Evolutionary conservation across 2,113 vertebrate species (phyloP).

Genomic region (Theropithecus gelada): DNA sequence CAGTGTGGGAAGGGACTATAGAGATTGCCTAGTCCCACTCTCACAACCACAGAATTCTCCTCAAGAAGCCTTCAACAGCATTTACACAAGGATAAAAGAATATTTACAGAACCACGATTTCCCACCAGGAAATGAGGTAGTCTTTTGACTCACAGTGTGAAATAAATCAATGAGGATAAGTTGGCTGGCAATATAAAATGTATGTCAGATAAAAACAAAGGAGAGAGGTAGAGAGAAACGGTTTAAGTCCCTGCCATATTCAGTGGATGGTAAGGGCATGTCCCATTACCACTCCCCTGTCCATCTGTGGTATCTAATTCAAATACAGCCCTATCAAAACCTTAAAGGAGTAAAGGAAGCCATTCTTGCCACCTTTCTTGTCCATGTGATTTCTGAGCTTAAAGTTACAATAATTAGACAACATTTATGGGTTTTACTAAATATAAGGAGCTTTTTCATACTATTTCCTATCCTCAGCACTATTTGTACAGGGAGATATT

Average conservation of each 20-base stretch:
- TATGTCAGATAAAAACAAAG: slow-evolving; percentile 18
- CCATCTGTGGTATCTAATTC: background rate
- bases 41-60: background rate
- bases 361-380: background rate
- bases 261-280: background rate
- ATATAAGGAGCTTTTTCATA: background rate
- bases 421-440: background rate
- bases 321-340: slow-evolving; percentile 6
- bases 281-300: background rate
- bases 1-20: background rate
- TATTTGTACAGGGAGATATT: background rate
- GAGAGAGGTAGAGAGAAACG: background rate
- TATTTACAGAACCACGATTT: slow-evolving; percentile 43
- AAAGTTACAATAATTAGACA: background rate
- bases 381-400: background rate
- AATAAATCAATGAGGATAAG: slow-evolving; percentile 52
- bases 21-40: background rate
- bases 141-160: slow-evolving; percentile 41
- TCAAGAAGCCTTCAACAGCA: slow-evolving; percentile 9
- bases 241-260: background rate
- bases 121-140: slow-evolving; percentile 54
- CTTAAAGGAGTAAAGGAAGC: background rate
- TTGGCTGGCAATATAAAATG: background rate
- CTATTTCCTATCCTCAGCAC: background rate
- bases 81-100: slow-evolving; percentile 46